These are phyloP conservation scores for Drosophila lowei DNA, from an alignment of 1,140 invertebrate genomes.

Conservation along the genomic window DNA sequence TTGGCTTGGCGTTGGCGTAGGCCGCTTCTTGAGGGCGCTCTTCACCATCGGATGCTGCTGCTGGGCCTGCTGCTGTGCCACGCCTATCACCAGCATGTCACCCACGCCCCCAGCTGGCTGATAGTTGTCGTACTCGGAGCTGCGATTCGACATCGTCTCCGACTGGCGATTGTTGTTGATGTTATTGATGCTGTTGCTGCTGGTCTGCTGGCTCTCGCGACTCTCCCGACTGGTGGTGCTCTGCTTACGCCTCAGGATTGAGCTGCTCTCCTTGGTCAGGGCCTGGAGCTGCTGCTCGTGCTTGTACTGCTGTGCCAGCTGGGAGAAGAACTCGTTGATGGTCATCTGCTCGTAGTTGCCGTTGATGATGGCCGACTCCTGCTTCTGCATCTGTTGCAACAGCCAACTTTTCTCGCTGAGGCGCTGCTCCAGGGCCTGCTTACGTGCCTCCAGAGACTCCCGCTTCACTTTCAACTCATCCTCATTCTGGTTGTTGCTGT, in stretches of 20 bases:
- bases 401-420: conserved; percentile 79
- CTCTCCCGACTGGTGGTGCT: conserved; percentile 59
- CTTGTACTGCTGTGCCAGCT: conserved; percentile 73
- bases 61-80: conserved; percentile 67
- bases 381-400: conserved; percentile 78
- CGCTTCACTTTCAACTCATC: conserved; percentile 60
- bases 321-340: conserved; percentile 74
- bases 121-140: conserved; percentile 79
- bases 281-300: conserved; percentile 67
- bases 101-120: conserved; percentile 49
- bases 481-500: conserved; percentile 62
- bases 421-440: conserved; percentile 64
- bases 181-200: conserved; percentile 34
- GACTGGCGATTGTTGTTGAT: conserved; percentile 69
- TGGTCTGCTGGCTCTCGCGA: conserved; percentile 47
- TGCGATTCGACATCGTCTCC: conserved; percentile 77
- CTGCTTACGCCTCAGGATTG: conserved; percentile 60
- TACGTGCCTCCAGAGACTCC: conserved; percentile 70
- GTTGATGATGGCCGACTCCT: conserved; percentile 74
- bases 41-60: conserved; percentile 66
- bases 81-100: conserved; percentile 69
- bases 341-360: conserved; percentile 79
- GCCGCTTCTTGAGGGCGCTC: conserved; percentile 67
- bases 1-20: conserved; percentile 63
- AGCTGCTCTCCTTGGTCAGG: conserved; percentile 46